Evolutionary conservation across 2,797 vertebrate genomes (phyloP).

Genomic region (Prionace glauca): DNA sequence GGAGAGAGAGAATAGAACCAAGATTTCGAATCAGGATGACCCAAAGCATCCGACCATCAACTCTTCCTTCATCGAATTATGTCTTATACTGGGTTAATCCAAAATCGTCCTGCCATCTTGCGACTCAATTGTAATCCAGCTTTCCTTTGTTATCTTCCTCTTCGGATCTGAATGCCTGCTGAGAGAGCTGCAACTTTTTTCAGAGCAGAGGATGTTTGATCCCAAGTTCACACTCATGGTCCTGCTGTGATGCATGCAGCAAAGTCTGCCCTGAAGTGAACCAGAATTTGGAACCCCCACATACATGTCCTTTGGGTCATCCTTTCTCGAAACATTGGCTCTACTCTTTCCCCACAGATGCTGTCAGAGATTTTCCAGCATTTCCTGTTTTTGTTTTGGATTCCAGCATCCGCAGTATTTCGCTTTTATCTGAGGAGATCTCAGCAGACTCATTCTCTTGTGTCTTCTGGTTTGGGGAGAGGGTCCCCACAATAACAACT

Average conservation of each 20-base stretch:
- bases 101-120: conserved; percentile 96
- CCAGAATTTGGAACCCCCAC: conserved; percentile 79
- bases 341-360: no score
- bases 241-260: conserved; percentile 87
- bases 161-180: conserved; percentile 91
- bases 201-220: conserved; percentile 86
- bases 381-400: no score
- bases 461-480: not conserved
- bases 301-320: conserved; percentile 61
- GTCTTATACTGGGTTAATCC: conserved; percentile 97
- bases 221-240: conserved; percentile 95
- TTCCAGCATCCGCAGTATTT: no score
- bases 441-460: not conserved
- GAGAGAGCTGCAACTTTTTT: conserved; percentile 90
- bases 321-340: no score
- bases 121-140: conserved; percentile 95
- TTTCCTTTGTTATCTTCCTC: conserved; percentile 90
- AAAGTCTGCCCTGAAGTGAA: conserved; percentile 88
- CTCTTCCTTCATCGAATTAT: conserved; percentile 91
- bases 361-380: no score
- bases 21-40: no score
- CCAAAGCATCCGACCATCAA: conserved; percentile 85
- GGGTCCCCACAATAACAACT: not conserved
- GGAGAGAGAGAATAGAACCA: no score
- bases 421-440: not conserved